Percentiles rank a stretch among this genome's conserved stretches.
Evolutionary conservation across 2,113 vertebrate species (phyloP).

Genomic region (Enhydra lutris): DNA sequence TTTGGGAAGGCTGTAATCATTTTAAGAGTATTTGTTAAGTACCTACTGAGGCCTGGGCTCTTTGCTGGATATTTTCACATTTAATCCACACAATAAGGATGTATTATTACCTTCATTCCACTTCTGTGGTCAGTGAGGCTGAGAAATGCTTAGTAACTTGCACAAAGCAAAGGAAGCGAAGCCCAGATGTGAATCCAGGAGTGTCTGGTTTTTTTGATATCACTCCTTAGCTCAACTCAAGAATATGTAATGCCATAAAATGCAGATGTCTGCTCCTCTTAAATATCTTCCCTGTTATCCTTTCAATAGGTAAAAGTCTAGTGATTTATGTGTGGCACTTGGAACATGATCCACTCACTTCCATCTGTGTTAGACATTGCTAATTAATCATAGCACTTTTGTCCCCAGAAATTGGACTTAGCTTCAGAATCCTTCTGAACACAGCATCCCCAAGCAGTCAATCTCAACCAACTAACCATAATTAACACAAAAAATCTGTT

Average conservation of each 20-base stretch:
- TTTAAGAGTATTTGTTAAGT: neutral
- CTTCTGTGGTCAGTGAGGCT: neutral
- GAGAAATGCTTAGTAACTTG: neutral
- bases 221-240: neutral
- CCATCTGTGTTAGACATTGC: neutral
- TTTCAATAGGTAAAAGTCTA: neutral
- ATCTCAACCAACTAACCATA: neutral
- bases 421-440: neutral
- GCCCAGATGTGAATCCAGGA: neutral
- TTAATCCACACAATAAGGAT: neutral
- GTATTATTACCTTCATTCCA: neutral
- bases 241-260: neutral
- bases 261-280: neutral
- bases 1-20: neutral
- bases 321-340: neutral
- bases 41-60: neutral
- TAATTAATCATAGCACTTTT: neutral
- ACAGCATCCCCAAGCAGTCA: neutral
- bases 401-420: neutral
- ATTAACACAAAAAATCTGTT: neutral
- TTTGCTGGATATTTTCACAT: neutral
- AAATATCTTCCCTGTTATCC: neutral
- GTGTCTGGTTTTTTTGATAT: neutral
- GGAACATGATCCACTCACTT: neutral
- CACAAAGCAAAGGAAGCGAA: neutral